Conservation (phyloP, 1,140 invertebrate genomes). For the Acromyrmex echinatior region DNA sequence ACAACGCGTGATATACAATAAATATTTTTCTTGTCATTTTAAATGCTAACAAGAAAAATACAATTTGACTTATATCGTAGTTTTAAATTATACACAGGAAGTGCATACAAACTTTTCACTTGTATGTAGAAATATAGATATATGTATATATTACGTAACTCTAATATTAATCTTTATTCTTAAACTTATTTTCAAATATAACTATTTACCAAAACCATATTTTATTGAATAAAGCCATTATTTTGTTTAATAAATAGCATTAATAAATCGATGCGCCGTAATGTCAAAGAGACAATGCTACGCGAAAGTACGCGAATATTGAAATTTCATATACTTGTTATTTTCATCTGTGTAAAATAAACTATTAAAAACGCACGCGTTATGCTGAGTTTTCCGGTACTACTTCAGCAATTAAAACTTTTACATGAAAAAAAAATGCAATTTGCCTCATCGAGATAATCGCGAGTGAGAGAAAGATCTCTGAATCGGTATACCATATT, state of each 20-base stretch:
- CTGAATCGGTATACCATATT: background rate
- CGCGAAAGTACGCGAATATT: conserved; percentile 18
- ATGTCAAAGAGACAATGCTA: background rate
- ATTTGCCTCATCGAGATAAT: background rate
- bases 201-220: conserved; percentile 55
- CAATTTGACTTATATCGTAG: conserved; percentile 4
- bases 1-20: conserved; percentile 33
- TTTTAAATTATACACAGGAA: conserved; percentile 26
- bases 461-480: background rate
- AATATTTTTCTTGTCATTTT: conserved; percentile 28
- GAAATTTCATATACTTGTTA: conserved; percentile 15
- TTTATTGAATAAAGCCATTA: conserved; percentile 33
- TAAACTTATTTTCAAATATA: conserved; percentile 47
- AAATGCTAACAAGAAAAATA: conserved; percentile 49
- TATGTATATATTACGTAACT: background rate
- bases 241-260: background rate
- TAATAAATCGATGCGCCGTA: conserved; percentile 11
- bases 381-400: background rate
- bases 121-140: conserved; percentile 29
- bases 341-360: conserved; percentile 52
- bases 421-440: background rate
- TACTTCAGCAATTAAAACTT: conserved; percentile 33
- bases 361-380: conserved; percentile 7
- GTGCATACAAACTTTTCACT: conserved; percentile 42
- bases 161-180: conserved; percentile 34